phyloP scores from a whole-genome alignment of 35 echinoderm and acorn worm species.

The Stichopus chloronotus region DNA sequence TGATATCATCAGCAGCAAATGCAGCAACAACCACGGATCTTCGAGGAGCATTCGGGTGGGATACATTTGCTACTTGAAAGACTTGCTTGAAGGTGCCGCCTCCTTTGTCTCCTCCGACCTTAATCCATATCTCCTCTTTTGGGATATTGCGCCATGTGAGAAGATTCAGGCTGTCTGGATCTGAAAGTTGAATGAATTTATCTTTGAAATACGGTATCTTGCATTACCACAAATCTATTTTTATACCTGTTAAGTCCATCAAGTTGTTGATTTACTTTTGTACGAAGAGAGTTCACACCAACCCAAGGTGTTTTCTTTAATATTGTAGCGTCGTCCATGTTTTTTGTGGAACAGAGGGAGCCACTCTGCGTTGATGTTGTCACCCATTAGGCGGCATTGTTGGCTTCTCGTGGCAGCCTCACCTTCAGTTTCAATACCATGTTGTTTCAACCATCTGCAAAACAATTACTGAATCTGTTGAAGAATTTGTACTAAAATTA shows the following conservation, averaged over 20 bases:
- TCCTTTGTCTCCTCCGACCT: slow-evolving; percentile 70
- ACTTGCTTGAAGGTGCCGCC: slow-evolving; percentile 68
- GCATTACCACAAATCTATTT: neutral
- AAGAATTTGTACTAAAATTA: too few species aligned
- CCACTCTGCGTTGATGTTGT: too few species aligned
- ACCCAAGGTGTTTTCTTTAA: neutral
- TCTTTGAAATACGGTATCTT: neutral
- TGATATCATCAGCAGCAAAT: slow-evolving; percentile 7
- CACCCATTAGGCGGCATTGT: neutral
- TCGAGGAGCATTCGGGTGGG: slow-evolving; percentile 52
- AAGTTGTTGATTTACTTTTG: neutral
- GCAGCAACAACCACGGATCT: slow-evolving; percentile 36
- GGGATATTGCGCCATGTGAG: slow-evolving; percentile 59
- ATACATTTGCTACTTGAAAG: slow-evolving; percentile 66
- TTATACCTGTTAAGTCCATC: slow-evolving; percentile 1
- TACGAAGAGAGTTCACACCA: neutral
- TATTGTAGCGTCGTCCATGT: too few species aligned
- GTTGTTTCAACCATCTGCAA: too few species aligned
- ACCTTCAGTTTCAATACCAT: too few species aligned
- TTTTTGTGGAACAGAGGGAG: too few species aligned
- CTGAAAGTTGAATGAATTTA: neutral
- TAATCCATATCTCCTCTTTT: slow-evolving; percentile 65
- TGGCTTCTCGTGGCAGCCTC: neutral
- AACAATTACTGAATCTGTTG: too few species aligned
- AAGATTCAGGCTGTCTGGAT: neutral